Evolutionary conservation across 1,140 invertebrate species (phyloP), one percentile per base, ranked within the genome.

Genomic region (Tribolium madens): DNA sequence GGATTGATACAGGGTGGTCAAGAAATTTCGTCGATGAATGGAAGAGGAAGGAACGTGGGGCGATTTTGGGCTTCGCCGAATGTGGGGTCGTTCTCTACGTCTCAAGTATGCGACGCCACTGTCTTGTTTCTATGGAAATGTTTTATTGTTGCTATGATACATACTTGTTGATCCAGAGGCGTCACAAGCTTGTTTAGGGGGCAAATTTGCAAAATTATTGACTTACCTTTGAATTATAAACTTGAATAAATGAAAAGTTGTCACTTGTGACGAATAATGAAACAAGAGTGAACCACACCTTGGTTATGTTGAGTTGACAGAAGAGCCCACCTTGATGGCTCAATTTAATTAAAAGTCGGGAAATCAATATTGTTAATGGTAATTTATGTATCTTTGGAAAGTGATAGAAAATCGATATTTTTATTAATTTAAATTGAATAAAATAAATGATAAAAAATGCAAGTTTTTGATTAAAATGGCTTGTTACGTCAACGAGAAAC

Each of bases 21-120:
- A 89, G 88, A 71, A 84, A 88, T 70, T 84, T 88, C 21, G 80
- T 93, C 18, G 87, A 89, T 71, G 88, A 92, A 77, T 87, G 91
- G 83, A 82, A 91, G 47, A 83, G 87, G 69, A 91, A 88, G 26
- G 94, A 97, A 82, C 87, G 95, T 76, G 95, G 95, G 18, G 92
- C 93, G 76, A 88, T 89, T 1, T 94, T 95, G 0, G 93, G 92
- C 0, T 89, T 91, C 64, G 87, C 97, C 47, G 95, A 97, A 85
- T 87, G 91, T 7, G 82, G 95, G 3, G 92, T 97, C 0, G 86
- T 93, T 6, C 80, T 96, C 31, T 96, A 94, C 81, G 92, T 95
- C 13, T 70, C 93, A 10, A 93, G 94, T 91, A 87, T 86, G n/a
- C n/a, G n/a, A n/a, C n/a, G n/a, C n/a, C n/a, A n/a, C n/a, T n/a